Conservation (phyloP, 2,888 invertebrate species). For the Heliconius hortense region DNA sequence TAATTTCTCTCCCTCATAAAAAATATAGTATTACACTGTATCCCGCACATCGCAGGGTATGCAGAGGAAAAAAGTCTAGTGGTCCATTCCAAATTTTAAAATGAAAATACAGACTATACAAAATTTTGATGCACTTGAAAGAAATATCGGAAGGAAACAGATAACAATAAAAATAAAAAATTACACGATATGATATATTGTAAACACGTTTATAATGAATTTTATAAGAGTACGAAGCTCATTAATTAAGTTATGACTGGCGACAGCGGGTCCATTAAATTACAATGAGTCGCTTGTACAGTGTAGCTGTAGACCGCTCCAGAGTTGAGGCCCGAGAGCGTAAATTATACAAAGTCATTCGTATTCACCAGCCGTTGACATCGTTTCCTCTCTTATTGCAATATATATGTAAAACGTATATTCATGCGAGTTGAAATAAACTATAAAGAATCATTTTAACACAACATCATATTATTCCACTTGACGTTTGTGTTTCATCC, state of each 20-base stretch:
- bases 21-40: too few relatives aligned
- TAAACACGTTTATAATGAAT: conserved; percentile 27
- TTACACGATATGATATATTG: conserved; percentile 15
- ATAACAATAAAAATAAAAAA: conserved; percentile 6
- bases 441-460: not conserved
- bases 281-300: conserved; percentile 36
- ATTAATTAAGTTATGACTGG: conserved; percentile 39
- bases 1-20: not conserved
- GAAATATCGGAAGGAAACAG: not conserved
- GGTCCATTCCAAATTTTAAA: too few relatives aligned
- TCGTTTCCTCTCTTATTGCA: conserved; percentile 24
- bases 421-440: conserved; percentile 5
- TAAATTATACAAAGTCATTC: conserved; percentile 34
- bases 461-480: not conserved
- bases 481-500: not conserved
- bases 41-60: too few relatives aligned
- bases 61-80: too few relatives aligned
- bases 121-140: not conserved
- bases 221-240: conserved; percentile 33
- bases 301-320: conserved; percentile 16
- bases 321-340: conserved; percentile 22
- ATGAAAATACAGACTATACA: not conserved
- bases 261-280: conserved; percentile 36
- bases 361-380: conserved; percentile 28
- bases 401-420: conserved; percentile 8